Percentiles rank a stretch among this genome's conserved stretches.
Evolutionary conservation across 2,797 vertebrate species (phyloP).

Genomic region (Erithacus rubecula): DNA sequence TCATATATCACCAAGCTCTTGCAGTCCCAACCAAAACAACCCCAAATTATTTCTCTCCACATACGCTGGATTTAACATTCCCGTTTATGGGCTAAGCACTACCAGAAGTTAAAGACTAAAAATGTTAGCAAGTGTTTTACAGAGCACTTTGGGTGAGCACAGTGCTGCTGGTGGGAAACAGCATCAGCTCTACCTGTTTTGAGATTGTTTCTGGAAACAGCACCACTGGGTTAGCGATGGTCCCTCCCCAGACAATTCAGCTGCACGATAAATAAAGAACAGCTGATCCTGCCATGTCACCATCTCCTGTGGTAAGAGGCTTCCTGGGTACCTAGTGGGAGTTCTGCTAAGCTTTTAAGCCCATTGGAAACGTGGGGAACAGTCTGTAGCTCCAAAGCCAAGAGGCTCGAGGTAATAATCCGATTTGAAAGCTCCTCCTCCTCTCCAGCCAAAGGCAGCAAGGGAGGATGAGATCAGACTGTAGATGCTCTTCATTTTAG

Average conservation of each 20-base stretch:
- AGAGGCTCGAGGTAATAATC: constrained; percentile 70
- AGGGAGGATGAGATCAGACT: constrained; percentile 69
- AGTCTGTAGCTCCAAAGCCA: constrained; percentile 69
- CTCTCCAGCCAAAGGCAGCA: constrained; percentile 60
- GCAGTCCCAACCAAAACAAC: neutral
- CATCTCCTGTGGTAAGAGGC: constrained; percentile 65
- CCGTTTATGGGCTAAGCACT: neutral
- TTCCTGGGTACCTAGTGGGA: constrained; percentile 71
- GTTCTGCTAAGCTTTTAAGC: constrained; percentile 74
- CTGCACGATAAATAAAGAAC: constrained; percentile 62
- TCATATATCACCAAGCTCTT: neutral
- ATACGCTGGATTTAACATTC: neutral
- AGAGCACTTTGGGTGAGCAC: neutral
- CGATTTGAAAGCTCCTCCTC: constrained; percentile 68
- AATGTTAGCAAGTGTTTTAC: neutral
- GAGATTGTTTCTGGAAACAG: constrained; percentile 35
- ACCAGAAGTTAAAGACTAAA: neutral
- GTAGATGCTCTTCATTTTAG: constrained; percentile 64
- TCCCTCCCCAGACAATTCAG: constrained; percentile 21
- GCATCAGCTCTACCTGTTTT: neutral
- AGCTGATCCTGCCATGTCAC: constrained; percentile 68
- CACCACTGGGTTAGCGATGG: neutral
- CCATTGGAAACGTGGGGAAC: constrained; percentile 69
- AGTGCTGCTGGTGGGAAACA: neutral
- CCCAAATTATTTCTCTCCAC: neutral